Evolutionary conservation across 2,797 vertebrate genomes (phyloP).

Genomic region (Helarctos malayanus): DNA sequence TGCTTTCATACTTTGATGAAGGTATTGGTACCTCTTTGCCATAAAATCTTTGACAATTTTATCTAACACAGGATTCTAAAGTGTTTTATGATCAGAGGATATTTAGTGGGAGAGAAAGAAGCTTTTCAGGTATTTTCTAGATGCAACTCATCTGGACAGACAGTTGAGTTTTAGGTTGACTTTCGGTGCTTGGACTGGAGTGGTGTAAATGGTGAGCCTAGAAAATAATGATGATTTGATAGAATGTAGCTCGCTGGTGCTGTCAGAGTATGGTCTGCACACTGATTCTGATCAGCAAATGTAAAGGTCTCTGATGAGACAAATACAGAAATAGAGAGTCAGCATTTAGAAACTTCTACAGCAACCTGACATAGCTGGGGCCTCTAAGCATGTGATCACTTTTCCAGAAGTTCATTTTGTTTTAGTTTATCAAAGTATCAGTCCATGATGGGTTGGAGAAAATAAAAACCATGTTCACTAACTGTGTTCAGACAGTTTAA

Average conservation of each 20-base stretch:
- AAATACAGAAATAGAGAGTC: not conserved
- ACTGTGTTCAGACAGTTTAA: not conserved
- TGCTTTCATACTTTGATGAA: not conserved
- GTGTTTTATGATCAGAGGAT: not conserved
- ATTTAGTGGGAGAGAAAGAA: conserved; percentile 29
- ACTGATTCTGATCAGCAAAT: not conserved
- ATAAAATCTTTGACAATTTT: conserved; percentile 13
- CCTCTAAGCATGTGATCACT: not conserved
- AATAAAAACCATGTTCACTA: conserved; percentile 1
- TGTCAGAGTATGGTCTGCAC: not conserved
- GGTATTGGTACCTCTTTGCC: not conserved
- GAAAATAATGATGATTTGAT: not conserved
- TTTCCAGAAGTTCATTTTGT: not conserved
- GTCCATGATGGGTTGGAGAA: not conserved
- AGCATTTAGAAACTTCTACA: not conserved
- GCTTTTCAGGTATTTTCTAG: not conserved
- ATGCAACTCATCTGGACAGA: not conserved
- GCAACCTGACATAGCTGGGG: not conserved
- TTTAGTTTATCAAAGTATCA: conserved; percentile 50
- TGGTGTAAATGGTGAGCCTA: not conserved
- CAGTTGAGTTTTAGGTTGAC: not conserved
- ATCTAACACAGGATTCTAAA: not conserved
- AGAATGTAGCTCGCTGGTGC: not conserved
- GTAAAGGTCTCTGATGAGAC: not conserved
- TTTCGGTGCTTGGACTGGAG: not conserved